Evolutionary conservation across 2,113 vertebrate genomes (phyloP).

Genomic region (Bungarus multicinctus): DNA sequence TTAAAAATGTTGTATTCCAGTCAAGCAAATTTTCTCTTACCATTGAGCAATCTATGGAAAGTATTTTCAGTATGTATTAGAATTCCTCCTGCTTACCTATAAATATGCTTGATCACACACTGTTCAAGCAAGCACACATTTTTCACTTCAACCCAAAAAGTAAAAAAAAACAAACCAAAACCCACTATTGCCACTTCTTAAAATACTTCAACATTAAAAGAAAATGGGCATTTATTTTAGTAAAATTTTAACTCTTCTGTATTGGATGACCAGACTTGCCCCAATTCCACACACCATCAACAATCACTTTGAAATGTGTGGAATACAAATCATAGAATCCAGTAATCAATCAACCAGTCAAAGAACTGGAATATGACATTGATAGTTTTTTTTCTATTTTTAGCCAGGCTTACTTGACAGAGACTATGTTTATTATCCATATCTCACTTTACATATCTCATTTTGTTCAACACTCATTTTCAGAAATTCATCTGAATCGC

Average conservation of each 20-base stretch:
- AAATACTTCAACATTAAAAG: background rate
- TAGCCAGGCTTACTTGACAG: background rate
- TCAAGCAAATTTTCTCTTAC: background rate
- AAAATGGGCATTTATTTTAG: background rate
- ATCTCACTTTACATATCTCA: background rate
- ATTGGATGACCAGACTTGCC: background rate
- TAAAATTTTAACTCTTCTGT: background rate
- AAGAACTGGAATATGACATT: background rate
- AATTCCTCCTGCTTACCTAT: background rate
- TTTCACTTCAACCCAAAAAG: background rate
- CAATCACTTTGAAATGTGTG: background rate
- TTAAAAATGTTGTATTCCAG: slow-evolving; percentile 61
- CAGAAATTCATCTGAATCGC: background rate
- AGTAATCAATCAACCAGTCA: background rate
- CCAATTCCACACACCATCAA: background rate
- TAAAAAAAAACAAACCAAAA: too few species aligned
- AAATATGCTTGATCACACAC: background rate
- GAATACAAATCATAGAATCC: background rate
- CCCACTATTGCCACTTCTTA: background rate
- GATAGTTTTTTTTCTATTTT: background rate
- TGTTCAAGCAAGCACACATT: background rate
- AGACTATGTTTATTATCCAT: background rate
- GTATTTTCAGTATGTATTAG: background rate
- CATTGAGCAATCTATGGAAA: background rate
- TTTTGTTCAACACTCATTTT: background rate